Evolutionary conservation across 1,140 invertebrate species (phyloP).

Genomic region (Dendroctonus ponderosae): DNA sequence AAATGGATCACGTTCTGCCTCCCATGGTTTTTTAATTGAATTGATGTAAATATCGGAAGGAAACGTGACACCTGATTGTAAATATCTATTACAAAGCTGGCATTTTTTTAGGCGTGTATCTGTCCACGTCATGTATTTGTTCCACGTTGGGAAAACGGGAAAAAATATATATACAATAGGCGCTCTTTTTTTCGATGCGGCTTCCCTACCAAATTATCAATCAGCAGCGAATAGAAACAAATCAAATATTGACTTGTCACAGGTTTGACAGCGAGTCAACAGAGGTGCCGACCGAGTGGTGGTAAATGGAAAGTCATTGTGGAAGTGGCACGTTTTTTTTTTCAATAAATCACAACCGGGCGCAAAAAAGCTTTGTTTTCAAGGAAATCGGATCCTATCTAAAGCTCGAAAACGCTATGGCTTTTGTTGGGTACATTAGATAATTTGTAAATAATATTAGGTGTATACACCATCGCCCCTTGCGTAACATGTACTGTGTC

Average conservation of each 20-base stretch:
- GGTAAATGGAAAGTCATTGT: too few relatives aligned
- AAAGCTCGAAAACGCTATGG: too few relatives aligned
- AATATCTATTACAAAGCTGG: slow-evolving; percentile 9
- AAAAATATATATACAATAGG: neutral
- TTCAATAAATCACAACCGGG: too few relatives aligned
- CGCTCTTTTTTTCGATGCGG: neutral
- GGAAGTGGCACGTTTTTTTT: too few relatives aligned
- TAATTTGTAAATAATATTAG: too few relatives aligned
- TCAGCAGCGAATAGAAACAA: slow-evolving; percentile 14
- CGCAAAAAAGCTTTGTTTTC: too few relatives aligned
- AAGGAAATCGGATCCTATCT: too few relatives aligned
- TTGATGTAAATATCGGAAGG: slow-evolving; percentile 12
- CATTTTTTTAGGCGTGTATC: slow-evolving; percentile 4
- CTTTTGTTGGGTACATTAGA: too few relatives aligned
- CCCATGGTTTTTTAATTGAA: neutral
- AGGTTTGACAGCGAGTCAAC: neutral
- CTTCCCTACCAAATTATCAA: slow-evolving; percentile 15
- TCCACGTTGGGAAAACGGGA: neutral
- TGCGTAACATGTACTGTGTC: too few relatives aligned
- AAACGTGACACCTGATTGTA: slow-evolving; percentile 13
- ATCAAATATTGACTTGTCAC: slow-evolving; percentile 18
- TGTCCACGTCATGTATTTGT: neutral
- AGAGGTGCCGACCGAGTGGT: neutral
- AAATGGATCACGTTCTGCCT: slow-evolving; percentile 4
- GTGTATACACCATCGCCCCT: too few relatives aligned